A percentile compares a stretch with the other conserved stretches of the same genome.
Conservation (phyloP, 1,140 invertebrate genomes). For the Drosophila rufa region DNA sequence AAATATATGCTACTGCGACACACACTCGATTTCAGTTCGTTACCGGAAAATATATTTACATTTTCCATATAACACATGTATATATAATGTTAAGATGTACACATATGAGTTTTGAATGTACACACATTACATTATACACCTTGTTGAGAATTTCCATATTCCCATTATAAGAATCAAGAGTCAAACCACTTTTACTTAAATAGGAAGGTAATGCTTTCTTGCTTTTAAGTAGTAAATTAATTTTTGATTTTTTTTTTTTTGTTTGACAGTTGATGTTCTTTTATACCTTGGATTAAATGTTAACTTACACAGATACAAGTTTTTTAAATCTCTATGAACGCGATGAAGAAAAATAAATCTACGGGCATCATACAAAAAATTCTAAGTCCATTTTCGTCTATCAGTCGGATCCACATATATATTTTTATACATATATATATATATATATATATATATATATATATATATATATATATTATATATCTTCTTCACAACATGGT, state of each 20-base stretch:
- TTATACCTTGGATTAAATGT: conserved; percentile 47
- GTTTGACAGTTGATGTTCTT: conserved; percentile 36
- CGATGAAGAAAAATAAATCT: conserved; percentile 79
- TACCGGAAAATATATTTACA: conserved; percentile 10
- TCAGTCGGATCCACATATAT: conserved; percentile 71
- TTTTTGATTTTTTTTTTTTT: conserved; percentile 48
- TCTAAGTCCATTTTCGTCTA: conserved; percentile 80
- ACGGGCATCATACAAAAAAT: conserved; percentile 74
- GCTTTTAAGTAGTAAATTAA: conserved; percentile 45
- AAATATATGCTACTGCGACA: conserved; percentile 26
- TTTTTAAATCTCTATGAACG: conserved; percentile 71
- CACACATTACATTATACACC: conserved; percentile 13
- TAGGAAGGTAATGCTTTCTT: conserved; percentile 45
- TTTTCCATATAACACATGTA: conserved; percentile 10
- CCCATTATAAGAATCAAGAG: conserved; percentile 28
- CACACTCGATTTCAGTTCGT: conserved; percentile 22
- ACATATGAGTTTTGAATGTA: conserved; percentile 21
- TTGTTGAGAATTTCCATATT: conserved; percentile 28
- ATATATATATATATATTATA: neutral
- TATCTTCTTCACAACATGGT: conserved; percentile 59
- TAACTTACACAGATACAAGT: conserved; percentile 66
- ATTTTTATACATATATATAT: conserved; percentile 25
- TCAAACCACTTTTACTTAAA: conserved; percentile 49
- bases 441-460: conserved; percentile 21
- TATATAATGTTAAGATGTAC: conserved; percentile 1